Evolutionary conservation across 1,140 invertebrate genomes (phyloP).

Genomic region (Drosophila kurseongensis): DNA sequence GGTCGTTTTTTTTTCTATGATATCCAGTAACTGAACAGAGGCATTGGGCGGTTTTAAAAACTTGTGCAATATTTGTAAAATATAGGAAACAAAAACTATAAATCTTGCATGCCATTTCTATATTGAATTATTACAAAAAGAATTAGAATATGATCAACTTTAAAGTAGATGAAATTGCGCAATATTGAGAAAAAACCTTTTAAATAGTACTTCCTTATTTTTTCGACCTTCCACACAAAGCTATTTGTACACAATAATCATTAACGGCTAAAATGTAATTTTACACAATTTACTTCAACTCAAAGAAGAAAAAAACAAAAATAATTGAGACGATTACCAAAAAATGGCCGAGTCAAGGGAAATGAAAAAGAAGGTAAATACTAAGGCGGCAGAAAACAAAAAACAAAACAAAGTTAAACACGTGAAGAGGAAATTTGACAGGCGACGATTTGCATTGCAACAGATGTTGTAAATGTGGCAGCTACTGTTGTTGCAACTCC

Average conservation of each 20-base stretch:
- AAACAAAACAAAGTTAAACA: constrained; percentile 18
- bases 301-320: constrained; percentile 26
- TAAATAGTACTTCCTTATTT: background rate
- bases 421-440: constrained; percentile 55
- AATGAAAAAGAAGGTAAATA: constrained; percentile 1
- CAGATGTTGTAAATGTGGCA: constrained; percentile 48
- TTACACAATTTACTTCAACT: constrained; percentile 32
- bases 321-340: constrained; percentile 60
- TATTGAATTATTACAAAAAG: no score
- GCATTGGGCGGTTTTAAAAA: constrained; percentile 32
- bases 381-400: background rate
- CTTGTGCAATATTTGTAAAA: constrained; percentile 4
- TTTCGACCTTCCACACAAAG: constrained; percentile 4
- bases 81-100: background rate
- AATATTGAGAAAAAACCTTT: no score
- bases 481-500: constrained; percentile 52
- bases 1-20: constrained; percentile 20
- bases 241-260: constrained; percentile 1
- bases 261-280: constrained; percentile 17
- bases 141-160: no score
- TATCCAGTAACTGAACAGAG: constrained; percentile 20
- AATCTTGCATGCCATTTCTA: background rate
- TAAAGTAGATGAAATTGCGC: no score
- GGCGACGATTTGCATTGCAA: constrained; percentile 71
- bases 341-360: background rate